Percentiles rank a stretch among this genome's conserved stretches.
phyloP scores from a whole-genome alignment of 1,140 invertebrate genomes.

The Cepaea nemoralis region DNA sequence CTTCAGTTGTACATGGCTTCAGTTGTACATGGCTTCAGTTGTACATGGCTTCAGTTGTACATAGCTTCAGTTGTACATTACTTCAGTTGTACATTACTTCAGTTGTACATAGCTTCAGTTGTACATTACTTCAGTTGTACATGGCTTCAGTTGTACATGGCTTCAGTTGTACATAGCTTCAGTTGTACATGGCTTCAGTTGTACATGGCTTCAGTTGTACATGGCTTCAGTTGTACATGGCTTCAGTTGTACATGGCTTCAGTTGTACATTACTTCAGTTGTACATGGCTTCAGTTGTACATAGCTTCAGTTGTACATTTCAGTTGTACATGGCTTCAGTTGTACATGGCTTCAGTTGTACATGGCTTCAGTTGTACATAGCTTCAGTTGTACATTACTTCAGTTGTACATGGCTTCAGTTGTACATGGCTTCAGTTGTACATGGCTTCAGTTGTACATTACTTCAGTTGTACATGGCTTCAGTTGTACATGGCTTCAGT shows the following conservation, averaged over 20 bases:
- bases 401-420: too few relatives aligned
- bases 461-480: too few relatives aligned
- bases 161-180: too few relatives aligned
- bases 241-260: neutral
- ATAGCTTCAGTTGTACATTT: too few relatives aligned
- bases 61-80: too few relatives aligned
- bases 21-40: neutral
- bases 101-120: too few relatives aligned
- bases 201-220: neutral
- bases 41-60: neutral
- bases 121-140: too few relatives aligned
- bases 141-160: neutral
- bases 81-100: too few relatives aligned
- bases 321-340: neutral
- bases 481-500: neutral
- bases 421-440: slow-evolving; percentile 1
- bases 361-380: slow-evolving; percentile 3
- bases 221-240: neutral
- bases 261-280: too few relatives aligned
- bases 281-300: neutral
- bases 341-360: slow-evolving; percentile 2
- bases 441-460: neutral
- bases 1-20: neutral
- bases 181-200: neutral
- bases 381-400: too few relatives aligned